These are phyloP conservation scores for Coremacera marginata DNA, from an alignment of 2,888 invertebrate genomes.

Conservation along the genomic window DNA sequence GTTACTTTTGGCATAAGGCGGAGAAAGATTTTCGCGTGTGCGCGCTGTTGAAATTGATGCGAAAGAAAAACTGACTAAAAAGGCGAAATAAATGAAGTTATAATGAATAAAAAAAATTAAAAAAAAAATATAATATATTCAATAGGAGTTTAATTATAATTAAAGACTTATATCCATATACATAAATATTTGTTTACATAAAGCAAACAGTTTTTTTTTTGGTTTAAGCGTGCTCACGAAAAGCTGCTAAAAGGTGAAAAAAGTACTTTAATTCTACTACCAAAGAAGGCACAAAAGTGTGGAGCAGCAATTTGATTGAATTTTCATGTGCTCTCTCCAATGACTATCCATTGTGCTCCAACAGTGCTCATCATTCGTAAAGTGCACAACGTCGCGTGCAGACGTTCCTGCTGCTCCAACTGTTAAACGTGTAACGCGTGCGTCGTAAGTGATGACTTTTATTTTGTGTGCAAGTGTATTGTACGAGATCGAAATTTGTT, in stretches of 20 bases:
- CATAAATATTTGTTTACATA: too few relatives aligned
- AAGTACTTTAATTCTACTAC: not conserved
- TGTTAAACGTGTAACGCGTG: slow-evolving; percentile 34
- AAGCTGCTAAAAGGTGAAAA: not conserved
- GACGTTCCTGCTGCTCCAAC: slow-evolving; percentile 30
- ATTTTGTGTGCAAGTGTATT: slow-evolving; percentile 8
- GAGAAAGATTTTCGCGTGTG: too few relatives aligned
- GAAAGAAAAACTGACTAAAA: not conserved
- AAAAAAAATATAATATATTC: too few relatives aligned
- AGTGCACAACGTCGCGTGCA: slow-evolving; percentile 43
- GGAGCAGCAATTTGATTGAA: not conserved
- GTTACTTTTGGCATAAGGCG: not conserved
- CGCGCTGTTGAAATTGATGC: not conserved
- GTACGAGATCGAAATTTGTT: not conserved
- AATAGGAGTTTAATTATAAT: too few relatives aligned
- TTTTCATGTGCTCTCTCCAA: not conserved
- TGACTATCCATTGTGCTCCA: slow-evolving; percentile 32
- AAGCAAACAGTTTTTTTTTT: too few relatives aligned
- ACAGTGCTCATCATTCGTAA: slow-evolving; percentile 40
- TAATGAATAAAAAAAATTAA: not conserved
- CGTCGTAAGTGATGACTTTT: slow-evolving; percentile 7
- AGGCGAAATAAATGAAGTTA: not conserved
- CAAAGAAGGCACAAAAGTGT: not conserved
- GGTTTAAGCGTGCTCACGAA: not conserved
- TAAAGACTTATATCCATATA: too few relatives aligned